A percentile compares a stretch with the other conserved stretches of the same genome.
These are phyloP conservation scores for Ciconia maguari DNA, from an alignment of 2,113 vertebrate species.

Conservation along the genomic window DNA sequence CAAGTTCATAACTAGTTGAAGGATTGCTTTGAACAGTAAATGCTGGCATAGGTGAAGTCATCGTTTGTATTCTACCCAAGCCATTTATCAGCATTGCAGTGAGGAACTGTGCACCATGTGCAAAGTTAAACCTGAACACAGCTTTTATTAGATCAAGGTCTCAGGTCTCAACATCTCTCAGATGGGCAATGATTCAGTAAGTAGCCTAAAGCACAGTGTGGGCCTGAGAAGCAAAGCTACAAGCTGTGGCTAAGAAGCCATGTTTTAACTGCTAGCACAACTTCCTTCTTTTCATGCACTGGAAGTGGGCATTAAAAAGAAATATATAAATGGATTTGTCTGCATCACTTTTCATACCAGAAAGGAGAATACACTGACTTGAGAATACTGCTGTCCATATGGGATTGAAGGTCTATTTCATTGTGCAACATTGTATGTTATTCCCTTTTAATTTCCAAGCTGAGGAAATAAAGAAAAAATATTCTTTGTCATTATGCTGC, in stretches of 20 bases:
- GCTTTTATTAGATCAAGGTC: neutral
- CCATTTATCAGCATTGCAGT: neutral
- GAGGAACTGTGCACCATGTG: neutral
- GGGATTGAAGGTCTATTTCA: neutral
- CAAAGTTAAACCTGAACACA: neutral
- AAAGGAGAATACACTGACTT: neutral
- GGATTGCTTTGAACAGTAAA: neutral
- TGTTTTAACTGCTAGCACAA: neutral
- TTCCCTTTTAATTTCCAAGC: conserved; percentile 1
- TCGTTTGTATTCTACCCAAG: neutral
- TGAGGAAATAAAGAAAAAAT: conserved; percentile 6
- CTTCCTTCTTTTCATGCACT: neutral
- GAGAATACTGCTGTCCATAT: neutral
- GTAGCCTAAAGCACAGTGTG: neutral
- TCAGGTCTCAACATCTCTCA: neutral
- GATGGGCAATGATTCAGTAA: neutral
- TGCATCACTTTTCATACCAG: neutral
- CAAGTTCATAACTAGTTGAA: neutral
- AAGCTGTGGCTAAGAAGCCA: neutral
- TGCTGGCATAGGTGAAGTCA: neutral
- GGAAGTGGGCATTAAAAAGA: neutral
- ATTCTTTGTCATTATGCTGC: neutral
- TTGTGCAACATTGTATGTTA: neutral
- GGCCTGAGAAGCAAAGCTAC: neutral
- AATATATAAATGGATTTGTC: neutral